Evolutionary conservation across 2,888 invertebrate species (phyloP).

Genomic region (Caenorhabditis doughertyi): DNA sequence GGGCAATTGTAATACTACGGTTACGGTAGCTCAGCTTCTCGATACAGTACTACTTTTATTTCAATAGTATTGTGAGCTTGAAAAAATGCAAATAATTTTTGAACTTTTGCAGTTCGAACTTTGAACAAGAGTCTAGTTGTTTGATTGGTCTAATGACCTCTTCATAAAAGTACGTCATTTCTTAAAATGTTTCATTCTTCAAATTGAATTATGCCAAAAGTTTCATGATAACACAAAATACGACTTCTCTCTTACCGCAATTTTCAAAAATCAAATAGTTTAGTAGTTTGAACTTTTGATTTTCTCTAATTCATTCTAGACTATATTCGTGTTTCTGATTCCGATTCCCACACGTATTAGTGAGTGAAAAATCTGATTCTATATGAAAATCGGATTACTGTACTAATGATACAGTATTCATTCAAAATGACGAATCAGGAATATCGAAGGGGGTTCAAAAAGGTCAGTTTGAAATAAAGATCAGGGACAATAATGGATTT

Average conservation of each 20-base stretch:
- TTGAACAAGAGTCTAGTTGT: slow-evolving; percentile 23
- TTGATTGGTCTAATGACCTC: not conserved
- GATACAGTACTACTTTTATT: no score
- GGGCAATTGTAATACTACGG: no score
- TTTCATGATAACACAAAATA: slow-evolving; percentile 2
- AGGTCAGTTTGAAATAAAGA: not conserved
- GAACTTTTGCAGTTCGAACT: slow-evolving; percentile 7
- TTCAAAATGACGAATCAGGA: not conserved
- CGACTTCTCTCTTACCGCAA: slow-evolving; percentile 15
- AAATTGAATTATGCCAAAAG: no score
- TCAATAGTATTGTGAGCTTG: no score
- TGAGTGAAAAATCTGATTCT: not conserved
- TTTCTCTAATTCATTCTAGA: not conserved
- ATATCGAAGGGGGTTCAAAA: not conserved
- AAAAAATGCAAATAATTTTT: not conserved
- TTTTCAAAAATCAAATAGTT: slow-evolving; percentile 13
- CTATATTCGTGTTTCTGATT: no score
- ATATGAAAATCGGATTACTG: no score
- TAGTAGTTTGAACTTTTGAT: slow-evolving; percentile 31
- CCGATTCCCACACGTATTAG: not conserved
- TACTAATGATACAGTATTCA: not conserved
- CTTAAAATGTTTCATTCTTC: not conserved
- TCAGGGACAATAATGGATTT: not conserved
- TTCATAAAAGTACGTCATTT: slow-evolving; percentile 10
- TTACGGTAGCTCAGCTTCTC: no score